Evolutionary conservation across 2,888 invertebrate genomes (phyloP), one percentile per base, ranked within the genome.

Genomic region (Diarsia rubi): DNA sequence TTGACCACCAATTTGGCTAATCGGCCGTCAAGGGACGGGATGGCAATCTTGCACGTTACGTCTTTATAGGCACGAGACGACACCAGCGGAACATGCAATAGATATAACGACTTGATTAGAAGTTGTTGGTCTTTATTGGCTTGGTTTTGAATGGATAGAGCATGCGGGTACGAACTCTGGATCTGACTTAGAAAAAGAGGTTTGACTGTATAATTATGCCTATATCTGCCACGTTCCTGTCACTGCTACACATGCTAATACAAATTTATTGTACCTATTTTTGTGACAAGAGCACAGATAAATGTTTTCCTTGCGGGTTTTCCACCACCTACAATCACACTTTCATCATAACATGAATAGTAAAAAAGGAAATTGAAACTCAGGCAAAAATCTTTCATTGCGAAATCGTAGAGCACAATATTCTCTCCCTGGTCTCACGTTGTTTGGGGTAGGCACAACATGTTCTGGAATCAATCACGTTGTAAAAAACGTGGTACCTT

Each of bases 1-100:
- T 85, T 85, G 85, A 77, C 78, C 42, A 85, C 68, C 83, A 81
- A 83, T 87, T 85, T 86, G 78, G 63, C 73, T 85, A 83, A 86
- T 76, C 75, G 82, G 47, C 73, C 65, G 70, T 74, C 73, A 83
- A 85, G 83, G 83, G 81, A 83, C 74, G 81, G 64, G 73, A 76
- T 74, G 77, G 73, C 76, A 81, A 81, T 85, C 83, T 75, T 73
- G 76, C 74, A 83, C 63, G 67, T 72, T 66, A 67, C 54, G 78
- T 76, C 78, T 80, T 74, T 73, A 83, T 76, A 76, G 67, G 59
- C 71, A 49, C 64, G 73, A 82, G 75, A 62, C 47, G 54, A 54
- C 62, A 72, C 57, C 47, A 81, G 71, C 70, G 81, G 83, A 69
- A 81, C 78, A 73, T 78, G 81, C 75, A 78, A 83, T 83, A 83